These are phyloP conservation scores for Idaea dimidiata DNA, from an alignment of 2,888 invertebrate species.

Conservation along the genomic window DNA sequence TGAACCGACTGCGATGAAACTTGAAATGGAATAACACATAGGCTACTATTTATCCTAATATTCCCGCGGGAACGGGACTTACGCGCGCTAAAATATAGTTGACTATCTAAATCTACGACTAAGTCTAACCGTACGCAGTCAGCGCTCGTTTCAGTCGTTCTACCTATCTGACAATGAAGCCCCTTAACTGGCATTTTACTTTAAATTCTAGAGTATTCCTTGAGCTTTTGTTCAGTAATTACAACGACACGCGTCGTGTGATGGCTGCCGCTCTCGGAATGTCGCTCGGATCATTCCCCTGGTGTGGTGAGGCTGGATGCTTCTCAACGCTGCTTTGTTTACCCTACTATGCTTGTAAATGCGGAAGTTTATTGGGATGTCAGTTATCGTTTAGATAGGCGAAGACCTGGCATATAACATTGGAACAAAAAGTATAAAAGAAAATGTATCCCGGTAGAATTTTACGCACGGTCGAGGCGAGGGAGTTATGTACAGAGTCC, in stretches of 20 bases:
- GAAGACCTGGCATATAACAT: too few relatives aligned
- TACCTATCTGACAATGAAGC: background rate
- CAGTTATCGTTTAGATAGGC: too few relatives aligned
- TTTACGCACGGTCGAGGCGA: too few relatives aligned
- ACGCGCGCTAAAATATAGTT: too few relatives aligned
- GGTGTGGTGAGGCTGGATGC: background rate
- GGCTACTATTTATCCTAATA: too few relatives aligned
- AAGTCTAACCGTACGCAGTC: background rate
- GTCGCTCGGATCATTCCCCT: background rate
- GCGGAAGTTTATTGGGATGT: too few relatives aligned
- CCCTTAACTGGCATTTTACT: conserved; percentile 2
- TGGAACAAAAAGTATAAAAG: too few relatives aligned
- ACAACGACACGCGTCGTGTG: background rate
- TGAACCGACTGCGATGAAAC: too few relatives aligned
- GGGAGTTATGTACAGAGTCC: too few relatives aligned
- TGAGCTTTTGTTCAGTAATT: conserved; percentile 3
- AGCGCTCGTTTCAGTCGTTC: background rate
- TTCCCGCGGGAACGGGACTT: too few relatives aligned
- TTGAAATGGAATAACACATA: too few relatives aligned
- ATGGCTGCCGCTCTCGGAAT: background rate
- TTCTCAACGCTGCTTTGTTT: background rate
- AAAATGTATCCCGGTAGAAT: too few relatives aligned
- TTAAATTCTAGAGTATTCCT: conserved; percentile 19
- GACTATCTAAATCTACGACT: background rate
- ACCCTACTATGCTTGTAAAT: background rate